Percentiles rank a stretch among this genome's conserved stretches.
Conservation (phyloP, 1,140 invertebrate genomes). For the Capitella teleta region DNA sequence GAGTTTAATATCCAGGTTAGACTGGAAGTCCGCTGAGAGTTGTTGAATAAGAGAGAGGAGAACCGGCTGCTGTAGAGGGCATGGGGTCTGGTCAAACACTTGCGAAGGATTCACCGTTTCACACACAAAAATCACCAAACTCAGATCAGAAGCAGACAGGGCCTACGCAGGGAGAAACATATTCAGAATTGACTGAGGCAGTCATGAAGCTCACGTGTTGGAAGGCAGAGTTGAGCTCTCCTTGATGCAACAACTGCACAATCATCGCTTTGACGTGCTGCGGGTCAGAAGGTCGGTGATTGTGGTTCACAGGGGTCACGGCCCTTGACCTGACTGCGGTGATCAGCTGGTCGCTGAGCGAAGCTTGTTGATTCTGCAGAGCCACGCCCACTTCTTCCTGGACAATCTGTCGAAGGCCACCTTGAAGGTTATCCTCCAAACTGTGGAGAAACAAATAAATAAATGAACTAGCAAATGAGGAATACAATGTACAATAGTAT, state of each 20-base stretch:
- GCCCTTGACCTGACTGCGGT: slow-evolving; percentile 55
- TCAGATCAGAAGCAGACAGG: slow-evolving; percentile 69
- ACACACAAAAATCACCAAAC: slow-evolving; percentile 70
- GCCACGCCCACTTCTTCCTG: slow-evolving; percentile 49
- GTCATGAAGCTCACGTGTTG: slow-evolving; percentile 46
- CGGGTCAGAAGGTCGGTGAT: slow-evolving; percentile 50
- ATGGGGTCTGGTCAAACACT: slow-evolving; percentile 58
- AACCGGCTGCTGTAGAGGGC: slow-evolving; percentile 68
- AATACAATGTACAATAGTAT: too few relatives aligned
- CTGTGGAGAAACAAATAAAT: slow-evolving; percentile 17
- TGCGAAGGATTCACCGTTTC: slow-evolving; percentile 62
- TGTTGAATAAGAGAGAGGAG: slow-evolving; percentile 85
- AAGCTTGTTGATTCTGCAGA: slow-evolving; percentile 50
- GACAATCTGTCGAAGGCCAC: slow-evolving; percentile 31
- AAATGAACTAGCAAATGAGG: too few relatives aligned
- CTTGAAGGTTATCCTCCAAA: slow-evolving; percentile 11
- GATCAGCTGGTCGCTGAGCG: slow-evolving; percentile 49
- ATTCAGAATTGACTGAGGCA: background rate
- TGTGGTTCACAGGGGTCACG: slow-evolving; percentile 49
- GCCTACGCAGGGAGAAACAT: slow-evolving; percentile 48
- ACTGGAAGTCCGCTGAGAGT: slow-evolving; percentile 70
- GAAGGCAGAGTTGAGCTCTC: slow-evolving; percentile 73
- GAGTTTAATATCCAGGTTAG: slow-evolving; percentile 75
- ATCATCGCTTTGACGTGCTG: slow-evolving; percentile 56
- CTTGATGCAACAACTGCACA: slow-evolving; percentile 57